Evolutionary conservation across 2,797 vertebrate genomes (phyloP).

Genomic region (Graptemys geographica): DNA sequence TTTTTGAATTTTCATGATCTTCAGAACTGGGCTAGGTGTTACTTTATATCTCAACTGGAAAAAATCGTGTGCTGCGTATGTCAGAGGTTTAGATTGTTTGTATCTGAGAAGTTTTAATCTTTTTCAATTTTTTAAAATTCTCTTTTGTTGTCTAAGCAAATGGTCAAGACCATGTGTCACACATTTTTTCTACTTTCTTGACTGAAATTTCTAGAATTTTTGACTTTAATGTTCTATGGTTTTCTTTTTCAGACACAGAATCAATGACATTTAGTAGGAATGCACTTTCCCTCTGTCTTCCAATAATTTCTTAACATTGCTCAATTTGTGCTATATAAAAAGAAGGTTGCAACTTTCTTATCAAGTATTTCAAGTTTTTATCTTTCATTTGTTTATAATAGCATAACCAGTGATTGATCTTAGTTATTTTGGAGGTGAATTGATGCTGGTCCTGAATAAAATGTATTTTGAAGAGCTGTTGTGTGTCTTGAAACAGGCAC

Average conservation of each 20-base stretch:
- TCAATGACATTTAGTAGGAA: conserved; percentile 8
- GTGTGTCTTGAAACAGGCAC: background rate
- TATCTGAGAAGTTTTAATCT: background rate
- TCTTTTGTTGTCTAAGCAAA: conserved; percentile 17
- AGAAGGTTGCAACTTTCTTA: background rate
- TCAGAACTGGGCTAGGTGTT: background rate
- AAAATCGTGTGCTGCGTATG: background rate
- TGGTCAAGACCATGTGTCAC: conserved; percentile 21
- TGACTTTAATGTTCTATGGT: conserved; percentile 16
- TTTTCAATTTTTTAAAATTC: background rate
- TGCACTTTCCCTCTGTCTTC: conserved; percentile 4
- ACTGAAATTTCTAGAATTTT: conserved; percentile 41
- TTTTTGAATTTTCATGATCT: conserved; percentile 1
- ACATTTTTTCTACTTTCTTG: conserved; percentile 48
- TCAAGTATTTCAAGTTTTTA: conserved; percentile 12
- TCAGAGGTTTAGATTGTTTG: background rate
- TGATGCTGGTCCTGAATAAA: background rate
- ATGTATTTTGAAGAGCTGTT: background rate
- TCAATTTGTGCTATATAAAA: conserved; percentile 9
- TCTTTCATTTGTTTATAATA: conserved; percentile 23
- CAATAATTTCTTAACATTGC: conserved; percentile 23
- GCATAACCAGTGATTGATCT: background rate
- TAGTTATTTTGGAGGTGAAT: conserved; percentile 37
- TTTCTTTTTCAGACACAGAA: conserved; percentile 13
- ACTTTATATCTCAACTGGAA: conserved; percentile 4